A percentile compares a stretch with the other conserved stretches of the same genome.
phyloP scores from a whole-genome alignment of 2,113 vertebrate species.

The Reinhardtius hippoglossoides region DNA sequence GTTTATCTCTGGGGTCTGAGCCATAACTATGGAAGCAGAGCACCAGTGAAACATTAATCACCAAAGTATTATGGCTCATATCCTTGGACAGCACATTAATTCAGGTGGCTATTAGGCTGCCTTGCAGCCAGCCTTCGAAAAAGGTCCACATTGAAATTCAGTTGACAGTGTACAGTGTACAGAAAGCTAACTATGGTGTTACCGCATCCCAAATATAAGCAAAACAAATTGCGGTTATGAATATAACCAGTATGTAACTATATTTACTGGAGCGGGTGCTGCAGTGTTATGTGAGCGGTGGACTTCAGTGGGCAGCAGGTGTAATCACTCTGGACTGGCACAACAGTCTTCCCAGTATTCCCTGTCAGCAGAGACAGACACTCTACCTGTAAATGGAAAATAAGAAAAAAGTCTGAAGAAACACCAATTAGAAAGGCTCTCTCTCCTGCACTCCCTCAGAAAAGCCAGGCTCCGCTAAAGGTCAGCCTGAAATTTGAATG shows the following conservation, averaged over 20 bases:
- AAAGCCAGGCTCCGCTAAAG: conserved; percentile 99
- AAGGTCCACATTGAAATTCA: conserved; percentile 78
- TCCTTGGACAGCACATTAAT: conserved; percentile 84
- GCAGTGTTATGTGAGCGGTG: conserved; percentile 40
- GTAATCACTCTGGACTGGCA: conserved; percentile 63
- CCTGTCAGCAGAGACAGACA: conserved; percentile 86
- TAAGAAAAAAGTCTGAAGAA: conserved; percentile 82
- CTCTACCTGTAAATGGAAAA: conserved; percentile 90
- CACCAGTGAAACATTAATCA: conserved; percentile 82
- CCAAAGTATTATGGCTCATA: conserved; percentile 83
- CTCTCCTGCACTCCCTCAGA: conserved; percentile 95
- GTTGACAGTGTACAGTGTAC: conserved; percentile 72
- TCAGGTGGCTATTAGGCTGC: conserved; percentile 81
- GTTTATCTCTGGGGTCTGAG: conserved; percentile 79
- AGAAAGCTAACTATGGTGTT: conserved; percentile 67
- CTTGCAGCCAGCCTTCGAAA: conserved; percentile 72
- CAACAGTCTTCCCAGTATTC: conserved; percentile 70
- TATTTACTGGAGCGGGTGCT: conserved; percentile 38
- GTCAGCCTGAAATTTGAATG: conserved; percentile 99
- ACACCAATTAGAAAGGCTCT: conserved; percentile 99
- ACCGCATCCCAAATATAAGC: conserved; percentile 52
- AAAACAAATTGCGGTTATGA: conserved; percentile 66
- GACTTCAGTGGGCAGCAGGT: conserved; percentile 48
- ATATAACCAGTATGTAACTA: conserved; percentile 46
- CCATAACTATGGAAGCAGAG: conserved; percentile 76